Evolutionary conservation across 2,888 invertebrate genomes (phyloP), one percentile per base, ranked within the genome.

Genomic region (Hyalella azteca): DNA sequence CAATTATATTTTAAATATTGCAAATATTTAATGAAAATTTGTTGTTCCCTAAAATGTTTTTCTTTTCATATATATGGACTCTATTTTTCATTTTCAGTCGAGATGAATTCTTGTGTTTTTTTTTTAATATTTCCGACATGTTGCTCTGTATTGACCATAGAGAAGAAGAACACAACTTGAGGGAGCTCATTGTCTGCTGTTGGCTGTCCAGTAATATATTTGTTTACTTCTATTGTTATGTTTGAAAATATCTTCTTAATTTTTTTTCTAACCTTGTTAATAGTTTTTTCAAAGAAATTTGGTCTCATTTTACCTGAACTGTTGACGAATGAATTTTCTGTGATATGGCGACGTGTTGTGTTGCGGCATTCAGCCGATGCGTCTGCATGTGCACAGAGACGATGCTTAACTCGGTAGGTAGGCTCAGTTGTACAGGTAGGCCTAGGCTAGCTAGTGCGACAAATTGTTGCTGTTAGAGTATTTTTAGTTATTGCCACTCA

Each of bases 321-420:
- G 9, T 45, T 45, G 45, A 15, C 9, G 15, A n/a, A n/a, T n/a
- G n/a, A n/a, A n/a, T n/a, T n/a, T n/a, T n/a, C n/a, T n/a, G n/a
- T n/a, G n/a, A n/a, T n/a, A n/a, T n/a, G n/a, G n/a, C n/a, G n/a
- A 45, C 45, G 45, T 15, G 66, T 66, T 66, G 66, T 15, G 45
- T 66, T 66, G 66, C 66, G 66, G 66, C 39, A 36, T 66, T 66
- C 36, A 36, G 36, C 66, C 19, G 36, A 36, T 66, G 66, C 66
- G 66, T 66, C 66, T 66, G 66, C 66, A 66, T 66, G 66, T 66
- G 66, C 36, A 54, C 54, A 11, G n/a, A n/a, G n/a, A n/a, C n/a
- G n/a, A n/a, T n/a, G n/a, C n/a, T n/a, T n/a, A n/a, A n/a, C n/a
- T n/a, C n/a, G n/a, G n/a, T n/a, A n/a, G n/a, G n/a, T n/a, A n/a